phyloP scores from a whole-genome alignment of 2,888 invertebrate genomes.

The Byasa hedistus region DNA sequence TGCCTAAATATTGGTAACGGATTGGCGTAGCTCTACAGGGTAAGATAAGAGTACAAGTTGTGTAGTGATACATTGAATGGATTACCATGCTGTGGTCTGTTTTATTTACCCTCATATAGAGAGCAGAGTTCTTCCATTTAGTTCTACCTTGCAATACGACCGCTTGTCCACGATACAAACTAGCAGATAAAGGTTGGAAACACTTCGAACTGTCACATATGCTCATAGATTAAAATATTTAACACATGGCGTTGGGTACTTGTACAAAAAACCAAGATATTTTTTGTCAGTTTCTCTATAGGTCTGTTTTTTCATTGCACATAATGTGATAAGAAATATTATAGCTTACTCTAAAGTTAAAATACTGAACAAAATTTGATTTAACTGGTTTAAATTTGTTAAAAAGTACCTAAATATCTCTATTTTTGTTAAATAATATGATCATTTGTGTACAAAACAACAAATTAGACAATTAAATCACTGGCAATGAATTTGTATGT shows the following conservation, averaged over 20 bases:
- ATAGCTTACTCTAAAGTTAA: too few species aligned
- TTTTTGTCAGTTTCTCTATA: too few species aligned
- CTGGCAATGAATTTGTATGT: too few species aligned
- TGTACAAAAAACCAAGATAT: too few species aligned
- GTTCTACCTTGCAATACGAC: slow-evolving; percentile 30
- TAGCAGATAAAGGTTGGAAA: background rate
- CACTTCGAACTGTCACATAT: background rate
- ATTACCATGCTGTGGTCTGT: slow-evolving; percentile 62
- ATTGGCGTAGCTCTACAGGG: slow-evolving; percentile 70
- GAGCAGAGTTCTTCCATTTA: slow-evolving; percentile 44
- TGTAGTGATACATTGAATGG: slow-evolving; percentile 75
- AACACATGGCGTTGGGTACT: background rate
- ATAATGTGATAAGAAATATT: too few species aligned
- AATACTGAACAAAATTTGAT: too few species aligned
- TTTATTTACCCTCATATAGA: slow-evolving; percentile 48
- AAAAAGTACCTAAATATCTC: too few species aligned
- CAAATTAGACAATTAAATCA: too few species aligned
- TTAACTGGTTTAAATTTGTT: too few species aligned
- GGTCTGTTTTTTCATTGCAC: too few species aligned
- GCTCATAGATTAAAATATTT: background rate
- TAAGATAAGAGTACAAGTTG: slow-evolving; percentile 68
- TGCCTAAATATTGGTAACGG: slow-evolving; percentile 78
- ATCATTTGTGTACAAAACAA: too few species aligned
- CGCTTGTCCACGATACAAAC: background rate
- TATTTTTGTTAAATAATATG: too few species aligned